phyloP scores from a whole-genome alignment of 2,888 invertebrate species.

The Branchinecta sandiegonensis region DNA sequence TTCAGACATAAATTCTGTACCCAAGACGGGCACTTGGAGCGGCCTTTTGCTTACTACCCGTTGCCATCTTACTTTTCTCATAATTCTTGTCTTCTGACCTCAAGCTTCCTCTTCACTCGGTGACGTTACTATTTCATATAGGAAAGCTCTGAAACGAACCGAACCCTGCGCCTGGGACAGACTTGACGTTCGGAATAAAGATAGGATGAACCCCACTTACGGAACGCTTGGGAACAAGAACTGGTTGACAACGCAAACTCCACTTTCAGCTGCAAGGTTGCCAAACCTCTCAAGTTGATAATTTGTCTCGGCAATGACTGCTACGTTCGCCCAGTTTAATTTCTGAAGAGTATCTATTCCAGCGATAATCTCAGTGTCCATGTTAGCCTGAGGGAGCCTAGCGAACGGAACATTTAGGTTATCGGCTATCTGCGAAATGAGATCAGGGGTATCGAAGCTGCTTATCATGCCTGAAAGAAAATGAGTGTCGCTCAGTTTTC shows the following conservation, averaged over 20 bases:
- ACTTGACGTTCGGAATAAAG: too few species aligned
- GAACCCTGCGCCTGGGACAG: too few species aligned
- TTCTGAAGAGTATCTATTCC: not conserved
- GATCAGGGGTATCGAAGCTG: not conserved
- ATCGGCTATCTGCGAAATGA: not conserved
- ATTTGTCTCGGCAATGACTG: not conserved
- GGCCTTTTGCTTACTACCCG: too few species aligned
- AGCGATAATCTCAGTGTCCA: not conserved
- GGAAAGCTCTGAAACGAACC: too few species aligned
- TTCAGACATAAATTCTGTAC: too few species aligned
- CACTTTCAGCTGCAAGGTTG: not conserved
- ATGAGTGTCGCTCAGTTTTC: too few species aligned
- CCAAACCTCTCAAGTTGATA: constrained; percentile 8
- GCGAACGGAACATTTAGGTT: not conserved
- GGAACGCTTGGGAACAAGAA: not conserved
- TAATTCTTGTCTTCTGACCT: too few species aligned
- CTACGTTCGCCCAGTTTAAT: not conserved
- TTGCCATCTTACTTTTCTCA: too few species aligned
- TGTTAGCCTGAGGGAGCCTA: not conserved
- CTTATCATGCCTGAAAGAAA: not conserved
- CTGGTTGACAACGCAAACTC: constrained; percentile 3
- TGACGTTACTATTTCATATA: too few species aligned
- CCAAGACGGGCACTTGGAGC: too few species aligned
- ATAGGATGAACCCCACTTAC: too few species aligned
- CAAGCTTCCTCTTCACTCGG: too few species aligned